Percentiles rank a stretch among this genome's conserved stretches.
phyloP scores from a whole-genome alignment of 2,797 vertebrate species.

The Arctocebus calabarensis region DNA sequence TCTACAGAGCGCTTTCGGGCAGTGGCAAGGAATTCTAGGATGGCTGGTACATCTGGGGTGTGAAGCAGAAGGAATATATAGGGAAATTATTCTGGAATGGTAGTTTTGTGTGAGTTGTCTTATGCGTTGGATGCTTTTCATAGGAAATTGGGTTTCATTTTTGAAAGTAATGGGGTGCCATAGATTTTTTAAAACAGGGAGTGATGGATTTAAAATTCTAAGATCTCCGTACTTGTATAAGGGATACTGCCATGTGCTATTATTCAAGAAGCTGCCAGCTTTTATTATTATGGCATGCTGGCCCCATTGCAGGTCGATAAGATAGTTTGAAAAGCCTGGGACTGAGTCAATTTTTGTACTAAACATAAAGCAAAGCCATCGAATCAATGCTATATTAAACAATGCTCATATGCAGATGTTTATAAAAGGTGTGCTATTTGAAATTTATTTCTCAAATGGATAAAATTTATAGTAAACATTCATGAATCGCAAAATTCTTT shows the following conservation, averaged over 20 bases:
- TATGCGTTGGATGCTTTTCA: neutral
- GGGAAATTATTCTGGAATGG: neutral
- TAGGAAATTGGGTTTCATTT: neutral
- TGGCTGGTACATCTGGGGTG: neutral
- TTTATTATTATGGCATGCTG: constrained; percentile 5
- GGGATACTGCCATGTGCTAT: neutral
- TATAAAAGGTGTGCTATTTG: neutral
- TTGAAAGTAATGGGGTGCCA: neutral
- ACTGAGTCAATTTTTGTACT: constrained; percentile 12
- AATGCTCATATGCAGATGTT: neutral
- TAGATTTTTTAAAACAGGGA: neutral
- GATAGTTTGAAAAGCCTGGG: neutral
- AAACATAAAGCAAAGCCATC: neutral
- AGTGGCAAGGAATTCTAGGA: neutral
- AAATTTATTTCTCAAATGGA: constrained; percentile 33
- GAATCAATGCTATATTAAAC: neutral
- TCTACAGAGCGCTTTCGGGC: neutral
- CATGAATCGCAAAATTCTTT: constrained; percentile 5
- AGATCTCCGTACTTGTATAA: neutral
- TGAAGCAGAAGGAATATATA: neutral
- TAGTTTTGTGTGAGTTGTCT: neutral
- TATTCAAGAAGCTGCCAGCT: neutral
- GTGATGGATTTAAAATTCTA: constrained; percentile 25
- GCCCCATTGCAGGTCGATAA: neutral
- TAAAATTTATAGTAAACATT: constrained; percentile 34